phyloP scores from a whole-genome alignment of 2,113 vertebrate species.

The Cryptotis parvus region DNA sequence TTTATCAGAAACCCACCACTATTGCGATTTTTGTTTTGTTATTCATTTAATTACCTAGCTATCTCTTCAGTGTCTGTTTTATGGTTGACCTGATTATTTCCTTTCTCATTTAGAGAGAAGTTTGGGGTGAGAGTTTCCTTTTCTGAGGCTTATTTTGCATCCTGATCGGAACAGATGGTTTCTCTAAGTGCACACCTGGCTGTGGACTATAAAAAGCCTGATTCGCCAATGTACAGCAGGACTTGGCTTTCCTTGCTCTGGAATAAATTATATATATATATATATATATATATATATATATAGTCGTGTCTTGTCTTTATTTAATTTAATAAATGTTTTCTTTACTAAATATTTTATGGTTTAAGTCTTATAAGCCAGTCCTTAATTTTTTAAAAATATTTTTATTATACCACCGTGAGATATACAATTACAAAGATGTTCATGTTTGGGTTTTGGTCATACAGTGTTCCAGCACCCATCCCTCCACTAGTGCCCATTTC shows the following conservation, averaged over 20 bases:
- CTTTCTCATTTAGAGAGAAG: conserved; percentile 66
- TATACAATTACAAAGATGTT: too few species aligned
- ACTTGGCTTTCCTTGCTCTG: neutral
- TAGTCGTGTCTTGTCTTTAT: too few species aligned
- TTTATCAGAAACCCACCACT: neutral
- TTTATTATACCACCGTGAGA: too few species aligned
- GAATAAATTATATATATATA: too few species aligned
- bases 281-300: too few species aligned
- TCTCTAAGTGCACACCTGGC: conserved; percentile 83
- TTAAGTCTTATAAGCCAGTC: too few species aligned
- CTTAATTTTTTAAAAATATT: too few species aligned
- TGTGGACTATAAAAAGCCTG: conserved; percentile 65
- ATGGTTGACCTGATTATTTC: conserved; percentile 59
- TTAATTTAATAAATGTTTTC: too few species aligned
- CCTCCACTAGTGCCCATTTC: too few species aligned
- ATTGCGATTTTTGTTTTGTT: conserved; percentile 6
- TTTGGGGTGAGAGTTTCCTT: conserved; percentile 71
- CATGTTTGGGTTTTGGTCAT: too few species aligned
- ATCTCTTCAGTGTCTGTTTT: conserved; percentile 56
- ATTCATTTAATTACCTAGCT: conserved; percentile 39
- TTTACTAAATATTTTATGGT: too few species aligned
- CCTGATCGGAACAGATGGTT: conserved; percentile 81
- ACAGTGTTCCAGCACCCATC: too few species aligned
- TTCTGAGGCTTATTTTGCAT: conserved; percentile 77
- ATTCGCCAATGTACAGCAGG: conserved; percentile 49